Evolutionary conservation across 2,888 invertebrate species (phyloP), one percentile per base, ranked within the genome.

Genomic region (Dugesia japonica): DNA sequence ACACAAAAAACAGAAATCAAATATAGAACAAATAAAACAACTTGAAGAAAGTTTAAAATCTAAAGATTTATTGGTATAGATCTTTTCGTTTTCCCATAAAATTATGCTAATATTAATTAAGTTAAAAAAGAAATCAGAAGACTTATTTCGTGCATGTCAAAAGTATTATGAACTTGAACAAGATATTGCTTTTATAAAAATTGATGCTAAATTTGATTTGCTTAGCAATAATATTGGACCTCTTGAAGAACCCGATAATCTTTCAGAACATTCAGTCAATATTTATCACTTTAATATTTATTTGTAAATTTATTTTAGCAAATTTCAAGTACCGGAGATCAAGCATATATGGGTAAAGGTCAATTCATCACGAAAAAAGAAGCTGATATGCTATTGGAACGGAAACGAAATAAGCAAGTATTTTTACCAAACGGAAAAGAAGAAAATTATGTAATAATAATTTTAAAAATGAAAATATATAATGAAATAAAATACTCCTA

Each of bases 81-180:
- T n/a, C n/a, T n/a, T n/a, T n/a, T n/a, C n/a, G n/a, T n/a, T n/a
- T n/a, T n/a, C n/a, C n/a, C n/a, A n/a, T n/a, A n/a, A n/a, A n/a
- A n/a, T n/a, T n/a, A n/a, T n/a, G n/a, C n/a, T n/a, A n/a, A n/a
- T n/a, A n/a, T n/a, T n/a, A n/a, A n/a, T 75, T 1, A 28, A 76
- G 76, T 42, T 75, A 17, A 42, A 76, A 28, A 33, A 31, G 38
- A 84, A 84, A 79, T 83, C 83, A 17, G 73, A 79, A 28, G 83
- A 84, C 76, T 78, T 84, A 76, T 82, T 82, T 78, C 82, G 81
- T 77, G 84, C 84, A 1, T 82, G 83, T 80, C 82, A 83, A 79
- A 84, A 84, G 77, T 84, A 84, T 78, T 84, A 83, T 79, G 81
- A 83, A 76, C 78, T 84, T 74, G 84, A 84, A 79, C 84, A 84